These are phyloP conservation scores for Morus bassanus DNA, from an alignment of 2,797 vertebrate genomes.

Conservation along the genomic window DNA sequence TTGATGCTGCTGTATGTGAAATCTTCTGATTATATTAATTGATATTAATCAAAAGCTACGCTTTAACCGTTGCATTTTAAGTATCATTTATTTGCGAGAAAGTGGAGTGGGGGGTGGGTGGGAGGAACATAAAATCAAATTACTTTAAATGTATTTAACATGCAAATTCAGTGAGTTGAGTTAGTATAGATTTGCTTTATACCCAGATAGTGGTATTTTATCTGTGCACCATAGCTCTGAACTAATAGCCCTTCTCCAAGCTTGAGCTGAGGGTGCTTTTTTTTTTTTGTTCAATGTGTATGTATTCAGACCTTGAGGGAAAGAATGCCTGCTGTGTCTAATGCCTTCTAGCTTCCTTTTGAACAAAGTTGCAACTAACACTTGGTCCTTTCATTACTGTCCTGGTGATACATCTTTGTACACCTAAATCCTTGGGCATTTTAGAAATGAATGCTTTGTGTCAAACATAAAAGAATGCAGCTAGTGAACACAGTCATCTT, in stretches of 20 bases:
- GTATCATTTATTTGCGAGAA: neutral
- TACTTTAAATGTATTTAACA: neutral
- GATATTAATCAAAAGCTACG: neutral
- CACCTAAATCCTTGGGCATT: conserved; percentile 34
- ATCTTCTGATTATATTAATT: conserved; percentile 7
- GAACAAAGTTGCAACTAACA: conserved; percentile 28
- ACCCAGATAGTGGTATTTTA: neutral
- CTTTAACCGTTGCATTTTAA: neutral
- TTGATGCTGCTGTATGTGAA: conserved; percentile 10
- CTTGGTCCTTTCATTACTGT: conserved; percentile 34
- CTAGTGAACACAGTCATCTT: neutral
- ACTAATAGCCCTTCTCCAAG: neutral
- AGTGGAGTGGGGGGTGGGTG: neutral
- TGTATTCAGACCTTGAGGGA: conserved; percentile 11
- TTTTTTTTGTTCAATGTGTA: neutral
- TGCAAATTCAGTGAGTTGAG: neutral
- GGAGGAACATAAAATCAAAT: neutral
- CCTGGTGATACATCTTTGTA: neutral
- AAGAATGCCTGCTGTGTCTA: conserved; percentile 45
- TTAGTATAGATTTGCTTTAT: neutral
- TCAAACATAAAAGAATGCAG: neutral
- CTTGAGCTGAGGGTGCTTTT: neutral
- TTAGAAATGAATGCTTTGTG: conserved; percentile 10
- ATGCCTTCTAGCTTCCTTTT: conserved; percentile 32
- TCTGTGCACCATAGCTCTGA: neutral